Evolutionary conservation across 2,113 vertebrate genomes (phyloP), one percentile per base, ranked within the genome.

Genomic region (Phaetusa simplex): DNA sequence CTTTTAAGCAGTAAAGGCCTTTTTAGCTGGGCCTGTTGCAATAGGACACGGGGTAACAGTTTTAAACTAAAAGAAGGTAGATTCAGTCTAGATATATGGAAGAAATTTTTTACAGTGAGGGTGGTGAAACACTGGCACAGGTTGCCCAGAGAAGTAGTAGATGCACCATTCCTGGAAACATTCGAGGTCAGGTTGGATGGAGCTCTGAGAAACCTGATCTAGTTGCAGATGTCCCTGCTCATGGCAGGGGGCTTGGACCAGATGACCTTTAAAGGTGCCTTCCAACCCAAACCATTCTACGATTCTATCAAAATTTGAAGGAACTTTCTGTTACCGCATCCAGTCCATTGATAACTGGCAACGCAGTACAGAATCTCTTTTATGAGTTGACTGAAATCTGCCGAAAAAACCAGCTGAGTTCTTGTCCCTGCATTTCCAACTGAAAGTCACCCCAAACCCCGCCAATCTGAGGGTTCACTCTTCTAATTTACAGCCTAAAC

Each of bases 21-120:
- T 65, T 65, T 74, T 32, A 49, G 34, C 9, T 64, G n/a, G 40
- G n/a, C n/a, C n/a, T 55, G 11, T 62, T 23, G 8, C 0, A 0
- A 23, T 10, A 55, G 23, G 56, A 47, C 66, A 55, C n/a, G 10
- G 27, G 18, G 42, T 49, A 72, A 32, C 7, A 13, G 8, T 45
- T 74, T 85, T 65, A 55, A 55, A 74, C 26, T 38, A 26, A 47
- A 72, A 24, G 34, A 40, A 14, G n/a, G 23, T 40, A 55, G 30
- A n/a, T 49, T 81, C 20, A 42, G 15, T 21, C 30, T 30, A 42
- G n/a, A 72, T 45, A 47, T 9, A 56, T 43, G 53, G 45, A 69
- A 64, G 30, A 50, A 12, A 12, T 50, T 34, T 30, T 58, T 58
- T 8, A 53, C 2, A 1, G 17, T n/a, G 10, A 64, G 23, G 15